Conservation (phyloP, 2,113 vertebrate species). For the Arenaria interpres region DNA sequence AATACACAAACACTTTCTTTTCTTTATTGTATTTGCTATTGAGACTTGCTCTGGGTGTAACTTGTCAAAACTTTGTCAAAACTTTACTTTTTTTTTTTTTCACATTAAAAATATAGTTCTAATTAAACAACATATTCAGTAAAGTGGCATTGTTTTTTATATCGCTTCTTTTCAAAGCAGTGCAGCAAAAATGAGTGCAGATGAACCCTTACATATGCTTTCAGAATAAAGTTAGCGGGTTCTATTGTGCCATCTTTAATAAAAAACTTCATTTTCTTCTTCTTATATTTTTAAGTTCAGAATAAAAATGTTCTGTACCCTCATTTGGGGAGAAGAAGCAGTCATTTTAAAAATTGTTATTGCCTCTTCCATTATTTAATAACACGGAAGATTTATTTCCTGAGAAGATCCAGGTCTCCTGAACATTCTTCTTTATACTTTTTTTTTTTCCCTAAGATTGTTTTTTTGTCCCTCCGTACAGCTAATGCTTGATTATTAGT, state of each 20-base stretch:
- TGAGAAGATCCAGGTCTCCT: neutral
- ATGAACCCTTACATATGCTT: neutral
- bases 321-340: neutral
- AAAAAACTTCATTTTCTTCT: neutral
- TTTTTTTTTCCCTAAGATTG: neutral
- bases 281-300: neutral
- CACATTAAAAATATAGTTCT: neutral
- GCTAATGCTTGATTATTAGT: neutral
- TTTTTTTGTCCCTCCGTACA: neutral
- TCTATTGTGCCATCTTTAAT: neutral
- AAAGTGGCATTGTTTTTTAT: neutral
- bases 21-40: neutral
- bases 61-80: neutral
- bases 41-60: neutral
- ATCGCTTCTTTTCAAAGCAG: neutral
- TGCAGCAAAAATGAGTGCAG: neutral
- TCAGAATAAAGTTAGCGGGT: neutral
- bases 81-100: too few relatives aligned
- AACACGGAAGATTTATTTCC: neutral
- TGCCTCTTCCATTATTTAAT: neutral
- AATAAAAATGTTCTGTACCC: neutral
- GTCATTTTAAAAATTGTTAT: neutral
- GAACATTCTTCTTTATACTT: neutral
- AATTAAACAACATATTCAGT: neutral
- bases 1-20: neutral